These are phyloP conservation scores for Trachelipus rathkii DNA, from an alignment of 1,140 invertebrate genomes.

Conservation along the genomic window DNA sequence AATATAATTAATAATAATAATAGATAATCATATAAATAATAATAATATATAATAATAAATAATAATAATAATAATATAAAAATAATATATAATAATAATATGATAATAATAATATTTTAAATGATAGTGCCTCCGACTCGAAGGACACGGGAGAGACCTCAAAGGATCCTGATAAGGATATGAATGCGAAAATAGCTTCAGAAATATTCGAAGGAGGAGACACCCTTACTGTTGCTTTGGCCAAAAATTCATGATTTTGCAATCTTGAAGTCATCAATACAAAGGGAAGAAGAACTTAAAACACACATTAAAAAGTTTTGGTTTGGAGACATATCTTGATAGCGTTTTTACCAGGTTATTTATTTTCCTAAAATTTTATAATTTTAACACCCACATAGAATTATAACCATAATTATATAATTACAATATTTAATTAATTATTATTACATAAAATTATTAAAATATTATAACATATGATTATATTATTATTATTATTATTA, in stretches of 20 bases:
- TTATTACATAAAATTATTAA: background rate
- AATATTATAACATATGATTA: background rate
- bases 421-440: no score
- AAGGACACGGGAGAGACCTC: background rate
- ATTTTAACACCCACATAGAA: no score
- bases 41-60: conserved; percentile 12
- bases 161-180: background rate
- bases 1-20: conserved; percentile 10
- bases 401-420: no score
- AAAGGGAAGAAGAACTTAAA: conserved; percentile 35
- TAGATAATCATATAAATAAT: conserved; percentile 6
- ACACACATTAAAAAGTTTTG: conserved; percentile 33
- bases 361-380: no score
- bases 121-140: no score
- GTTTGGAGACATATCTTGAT: conserved; percentile 32
- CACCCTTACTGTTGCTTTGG: conserved; percentile 35
- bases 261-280: conserved; percentile 33
- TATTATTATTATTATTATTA: conserved; percentile 2
- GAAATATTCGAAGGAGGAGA: conserved; percentile 40
- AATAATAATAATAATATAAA: conserved; percentile 10
- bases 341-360: conserved; percentile 28
- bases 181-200: conserved; percentile 18
- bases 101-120: background rate
- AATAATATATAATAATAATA: conserved; percentile 9
- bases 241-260: conserved; percentile 42